phyloP scores from a whole-genome alignment of 2,888 invertebrate species.

The Acleris cristana region DNA sequence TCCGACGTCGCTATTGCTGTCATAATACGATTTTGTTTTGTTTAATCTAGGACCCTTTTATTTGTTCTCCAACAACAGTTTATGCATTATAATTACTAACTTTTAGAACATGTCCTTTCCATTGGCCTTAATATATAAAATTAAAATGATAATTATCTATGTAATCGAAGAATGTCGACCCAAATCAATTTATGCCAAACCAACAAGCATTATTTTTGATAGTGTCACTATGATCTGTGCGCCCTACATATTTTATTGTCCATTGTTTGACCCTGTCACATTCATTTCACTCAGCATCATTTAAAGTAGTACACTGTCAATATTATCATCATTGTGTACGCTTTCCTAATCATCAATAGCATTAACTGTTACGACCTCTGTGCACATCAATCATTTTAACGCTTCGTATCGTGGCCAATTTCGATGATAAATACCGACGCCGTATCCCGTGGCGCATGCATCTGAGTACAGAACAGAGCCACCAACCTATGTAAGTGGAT shows the following conservation, averaged over 20 bases:
- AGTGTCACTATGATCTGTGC: conserved; percentile 14
- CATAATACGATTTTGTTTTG: no score
- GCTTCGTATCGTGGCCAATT: conserved; percentile 4
- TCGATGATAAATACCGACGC: conserved; percentile 6
- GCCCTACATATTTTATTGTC: conserved; percentile 18
- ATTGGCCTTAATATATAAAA: no score
- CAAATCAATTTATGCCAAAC: conserved; percentile 6
- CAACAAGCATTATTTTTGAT: background rate
- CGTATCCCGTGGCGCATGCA: conserved; percentile 2
- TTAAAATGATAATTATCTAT: background rate
- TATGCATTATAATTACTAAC: no score
- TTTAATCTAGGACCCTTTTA: no score
- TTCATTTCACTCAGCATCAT: conserved; percentile 22
- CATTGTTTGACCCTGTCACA: conserved; percentile 34
- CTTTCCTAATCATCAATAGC: conserved; percentile 20
- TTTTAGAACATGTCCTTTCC: no score
- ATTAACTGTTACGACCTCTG: conserved; percentile 15
- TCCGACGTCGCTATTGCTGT: no score
- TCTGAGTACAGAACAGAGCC: background rate
- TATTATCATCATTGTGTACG: conserved; percentile 21
- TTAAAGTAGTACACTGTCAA: conserved; percentile 27
- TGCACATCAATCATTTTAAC: conserved; percentile 25
- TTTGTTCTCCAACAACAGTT: background rate
- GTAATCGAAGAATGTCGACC: conserved; percentile 1
- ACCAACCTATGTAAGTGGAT: background rate